Percentiles rank a stretch among this genome's conserved stretches.
phyloP scores from a whole-genome alignment of 2,113 vertebrate genomes.

The Istiophorus platypterus region DNA sequence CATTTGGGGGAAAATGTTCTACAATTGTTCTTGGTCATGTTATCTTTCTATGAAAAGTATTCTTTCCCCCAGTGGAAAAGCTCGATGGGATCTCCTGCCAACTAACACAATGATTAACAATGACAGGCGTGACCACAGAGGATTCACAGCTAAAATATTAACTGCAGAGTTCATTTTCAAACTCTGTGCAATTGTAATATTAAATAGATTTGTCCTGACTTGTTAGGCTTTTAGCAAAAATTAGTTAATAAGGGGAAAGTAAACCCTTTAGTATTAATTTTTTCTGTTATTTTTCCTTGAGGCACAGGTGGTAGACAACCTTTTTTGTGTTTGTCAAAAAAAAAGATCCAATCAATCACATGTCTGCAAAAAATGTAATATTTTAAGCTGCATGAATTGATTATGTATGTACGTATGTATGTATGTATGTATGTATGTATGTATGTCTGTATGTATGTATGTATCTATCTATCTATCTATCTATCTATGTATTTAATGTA shows the following conservation, averaged over 20 bases:
- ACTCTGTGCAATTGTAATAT: background rate
- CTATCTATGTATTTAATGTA: too few relatives aligned
- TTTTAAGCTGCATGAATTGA: too few relatives aligned
- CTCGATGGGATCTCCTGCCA: conserved; percentile 36
- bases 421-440: too few relatives aligned
- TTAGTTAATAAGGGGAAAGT: background rate
- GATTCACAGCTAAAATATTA: conserved; percentile 52
- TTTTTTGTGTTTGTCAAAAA: too few relatives aligned
- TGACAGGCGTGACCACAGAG: conserved; percentile 47
- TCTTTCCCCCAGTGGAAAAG: conserved; percentile 54
- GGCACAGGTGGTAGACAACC: background rate
- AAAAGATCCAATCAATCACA: too few relatives aligned
- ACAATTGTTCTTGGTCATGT: conserved; percentile 51
- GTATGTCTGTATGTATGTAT: too few relatives aligned
- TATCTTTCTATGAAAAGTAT: conserved; percentile 42
- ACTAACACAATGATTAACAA: conserved; percentile 43
- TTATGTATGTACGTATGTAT: too few relatives aligned
- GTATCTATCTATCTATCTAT: too few relatives aligned
- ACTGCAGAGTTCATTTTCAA: conserved; percentile 25
- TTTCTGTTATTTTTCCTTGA: background rate
- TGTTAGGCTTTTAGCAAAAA: background rate
- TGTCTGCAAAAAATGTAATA: too few relatives aligned
- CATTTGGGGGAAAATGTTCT: conserved; percentile 48
- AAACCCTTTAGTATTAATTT: background rate
- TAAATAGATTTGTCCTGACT: background rate